Evolutionary conservation across 2,113 vertebrate species (phyloP).

Genomic region (Corythornis madagascariensis): DNA sequence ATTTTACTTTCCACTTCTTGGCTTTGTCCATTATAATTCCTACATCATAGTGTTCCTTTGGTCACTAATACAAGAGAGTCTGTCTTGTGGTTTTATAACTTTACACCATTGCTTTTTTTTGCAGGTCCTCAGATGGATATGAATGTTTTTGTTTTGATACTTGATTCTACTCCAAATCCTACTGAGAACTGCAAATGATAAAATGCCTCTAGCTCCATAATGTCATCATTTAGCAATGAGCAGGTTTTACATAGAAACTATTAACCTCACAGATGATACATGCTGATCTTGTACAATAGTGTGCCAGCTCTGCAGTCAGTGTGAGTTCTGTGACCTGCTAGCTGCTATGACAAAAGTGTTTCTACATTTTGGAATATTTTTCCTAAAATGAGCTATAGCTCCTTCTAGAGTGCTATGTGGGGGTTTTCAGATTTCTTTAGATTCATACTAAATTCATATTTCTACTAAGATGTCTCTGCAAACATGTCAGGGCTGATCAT

Average conservation of each 20-base stretch:
- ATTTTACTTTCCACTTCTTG: background rate
- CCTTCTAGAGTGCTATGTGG: background rate
- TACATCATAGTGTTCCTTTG: background rate
- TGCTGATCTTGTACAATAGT: background rate
- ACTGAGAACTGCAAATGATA: background rate
- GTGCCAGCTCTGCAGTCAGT: rapidly evolving
- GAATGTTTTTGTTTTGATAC: background rate
- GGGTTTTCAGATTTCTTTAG: background rate
- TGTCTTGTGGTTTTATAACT: background rate
- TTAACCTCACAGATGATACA: background rate
- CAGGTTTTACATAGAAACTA: background rate
- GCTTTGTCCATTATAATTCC: background rate
- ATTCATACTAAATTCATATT: background rate
- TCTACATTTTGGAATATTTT: background rate
- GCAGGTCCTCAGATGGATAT: background rate
- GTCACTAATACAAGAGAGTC: background rate
- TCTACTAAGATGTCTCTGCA: background rate
- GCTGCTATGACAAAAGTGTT: background rate
- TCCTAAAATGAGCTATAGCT: background rate
- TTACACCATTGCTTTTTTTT: background rate
- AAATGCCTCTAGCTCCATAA: background rate
- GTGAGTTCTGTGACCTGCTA: background rate
- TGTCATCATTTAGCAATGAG: background rate
- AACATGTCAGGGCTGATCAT: rapidly evolving
- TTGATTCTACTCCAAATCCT: background rate